phyloP scores from a whole-genome alignment of 2,113 vertebrate species.

The Agapornis roseicollis region DNA sequence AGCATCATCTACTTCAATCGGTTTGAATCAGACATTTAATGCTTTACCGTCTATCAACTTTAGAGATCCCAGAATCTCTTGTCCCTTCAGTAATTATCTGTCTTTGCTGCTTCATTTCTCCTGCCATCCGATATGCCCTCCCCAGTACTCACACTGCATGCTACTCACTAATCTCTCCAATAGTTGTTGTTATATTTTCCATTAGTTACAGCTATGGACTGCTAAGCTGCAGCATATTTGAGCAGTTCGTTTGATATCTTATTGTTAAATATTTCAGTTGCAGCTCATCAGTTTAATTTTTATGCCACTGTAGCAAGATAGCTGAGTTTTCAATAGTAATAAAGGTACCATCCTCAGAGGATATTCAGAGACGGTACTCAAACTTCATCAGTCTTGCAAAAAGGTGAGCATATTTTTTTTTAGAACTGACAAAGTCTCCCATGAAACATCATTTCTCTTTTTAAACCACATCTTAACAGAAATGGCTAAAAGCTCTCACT shows the following conservation, averaged over 20 bases:
- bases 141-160: not conserved
- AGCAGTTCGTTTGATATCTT: not conserved
- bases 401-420: not conserved
- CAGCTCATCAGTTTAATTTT: slow-evolving; percentile 51
- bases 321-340: not conserved
- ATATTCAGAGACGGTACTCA: not conserved
- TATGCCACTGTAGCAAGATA: slow-evolving; percentile 1
- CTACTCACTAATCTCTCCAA: not conserved
- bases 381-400: not conserved
- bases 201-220: not conserved
- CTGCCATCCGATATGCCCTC: not conserved
- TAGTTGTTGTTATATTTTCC: not conserved
- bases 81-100: not conserved
- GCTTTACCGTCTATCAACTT: not conserved
- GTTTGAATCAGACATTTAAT: not conserved
- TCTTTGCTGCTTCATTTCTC: slow-evolving; percentile 16
- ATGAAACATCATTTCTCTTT: not conserved
- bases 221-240: not conserved
- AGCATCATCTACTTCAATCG: not conserved
- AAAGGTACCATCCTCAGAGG: not conserved
- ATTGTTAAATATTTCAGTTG: not conserved
- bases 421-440: not conserved
- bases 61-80: not conserved
- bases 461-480: not conserved
- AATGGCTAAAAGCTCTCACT: not conserved